Percentiles rank a stretch among this genome's conserved stretches.
phyloP scores from a whole-genome alignment of 2,113 vertebrate genomes.

The Rafetus swinhoei region DNA sequence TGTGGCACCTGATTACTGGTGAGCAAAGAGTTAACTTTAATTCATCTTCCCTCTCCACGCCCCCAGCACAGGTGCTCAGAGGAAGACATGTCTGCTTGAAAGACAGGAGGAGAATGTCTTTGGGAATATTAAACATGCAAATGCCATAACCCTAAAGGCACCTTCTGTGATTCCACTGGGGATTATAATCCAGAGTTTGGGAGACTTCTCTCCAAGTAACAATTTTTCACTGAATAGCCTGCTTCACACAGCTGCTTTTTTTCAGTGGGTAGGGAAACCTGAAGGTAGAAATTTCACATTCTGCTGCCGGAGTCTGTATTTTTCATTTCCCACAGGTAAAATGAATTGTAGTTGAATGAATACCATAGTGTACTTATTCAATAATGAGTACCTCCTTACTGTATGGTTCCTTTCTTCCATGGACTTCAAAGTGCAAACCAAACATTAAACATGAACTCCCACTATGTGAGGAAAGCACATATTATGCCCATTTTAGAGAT shows the following conservation, averaged over 20 bases:
- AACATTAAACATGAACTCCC: neutral
- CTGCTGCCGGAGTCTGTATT: slow-evolving; percentile 28
- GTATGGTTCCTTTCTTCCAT: neutral
- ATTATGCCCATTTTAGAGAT: neutral
- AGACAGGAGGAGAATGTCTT: neutral
- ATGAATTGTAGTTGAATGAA: neutral
- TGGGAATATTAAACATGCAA: neutral
- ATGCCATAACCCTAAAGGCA: neutral
- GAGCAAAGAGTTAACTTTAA: neutral
- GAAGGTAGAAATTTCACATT: slow-evolving; percentile 25
- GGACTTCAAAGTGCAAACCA: neutral
- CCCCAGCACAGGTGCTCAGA: neutral
- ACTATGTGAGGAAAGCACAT: neutral
- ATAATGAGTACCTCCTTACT: slow-evolving; percentile 10
- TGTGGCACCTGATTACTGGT: neutral
- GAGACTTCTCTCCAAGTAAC: neutral
- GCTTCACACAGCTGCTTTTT: slow-evolving; percentile 47
- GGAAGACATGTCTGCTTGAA: accelerated
- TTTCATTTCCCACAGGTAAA: slow-evolving; percentile 27
- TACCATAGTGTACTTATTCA: neutral
- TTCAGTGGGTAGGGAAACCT: neutral
- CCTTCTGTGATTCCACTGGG: neutral
- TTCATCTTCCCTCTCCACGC: neutral
- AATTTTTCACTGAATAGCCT: neutral
- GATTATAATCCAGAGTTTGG: slow-evolving; percentile 10